These are phyloP conservation scores for Montipora foliosa DNA, from an alignment of 64 coral and sea anemone genomes.

Conservation along the genomic window DNA sequence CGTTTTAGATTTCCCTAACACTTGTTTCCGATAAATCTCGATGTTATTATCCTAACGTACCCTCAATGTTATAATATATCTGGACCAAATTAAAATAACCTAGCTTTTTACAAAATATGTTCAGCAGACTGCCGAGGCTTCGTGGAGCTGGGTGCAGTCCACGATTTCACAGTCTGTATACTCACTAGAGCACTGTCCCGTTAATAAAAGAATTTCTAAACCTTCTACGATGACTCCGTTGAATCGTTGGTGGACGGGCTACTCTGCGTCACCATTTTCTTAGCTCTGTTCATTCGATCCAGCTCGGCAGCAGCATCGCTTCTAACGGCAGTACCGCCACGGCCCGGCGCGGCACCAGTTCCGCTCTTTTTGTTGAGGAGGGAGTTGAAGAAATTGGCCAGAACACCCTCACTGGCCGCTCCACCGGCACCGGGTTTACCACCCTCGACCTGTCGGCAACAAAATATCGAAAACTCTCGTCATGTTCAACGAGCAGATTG, in stretches of 20 bases:
- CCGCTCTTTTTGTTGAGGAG: constrained; percentile 94
- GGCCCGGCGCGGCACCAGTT: constrained; percentile 31
- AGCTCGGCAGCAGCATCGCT: constrained; percentile 95
- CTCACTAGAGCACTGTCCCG: not conserved
- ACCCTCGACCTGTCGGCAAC: constrained; percentile 23
- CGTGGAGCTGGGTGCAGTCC: not conserved
- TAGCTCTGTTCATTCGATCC: constrained; percentile 95
- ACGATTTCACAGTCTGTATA: constrained; percentile 1
- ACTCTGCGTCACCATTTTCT: constrained; percentile 73
- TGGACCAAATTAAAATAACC: constrained; percentile 50
- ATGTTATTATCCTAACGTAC: not conserved
- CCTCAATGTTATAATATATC: not conserved
- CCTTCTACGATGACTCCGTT: constrained; percentile 36
- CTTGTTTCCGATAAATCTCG: not conserved
- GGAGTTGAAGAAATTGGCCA: constrained; percentile 99
- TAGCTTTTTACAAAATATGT: constrained; percentile 59
- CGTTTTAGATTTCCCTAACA: not conserved
- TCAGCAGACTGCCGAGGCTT: not conserved
- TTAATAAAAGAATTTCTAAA: constrained; percentile 5
- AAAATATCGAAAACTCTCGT: not conserved
- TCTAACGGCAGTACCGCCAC: constrained; percentile 74
- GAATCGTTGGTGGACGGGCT: constrained; percentile 38
- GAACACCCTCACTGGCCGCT: constrained; percentile 83
- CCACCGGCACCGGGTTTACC: constrained; percentile 60
- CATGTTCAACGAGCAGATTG: not conserved